Conservation (phyloP, 2,888 invertebrate genomes). For the Nipponacmea schrenckii region DNA sequence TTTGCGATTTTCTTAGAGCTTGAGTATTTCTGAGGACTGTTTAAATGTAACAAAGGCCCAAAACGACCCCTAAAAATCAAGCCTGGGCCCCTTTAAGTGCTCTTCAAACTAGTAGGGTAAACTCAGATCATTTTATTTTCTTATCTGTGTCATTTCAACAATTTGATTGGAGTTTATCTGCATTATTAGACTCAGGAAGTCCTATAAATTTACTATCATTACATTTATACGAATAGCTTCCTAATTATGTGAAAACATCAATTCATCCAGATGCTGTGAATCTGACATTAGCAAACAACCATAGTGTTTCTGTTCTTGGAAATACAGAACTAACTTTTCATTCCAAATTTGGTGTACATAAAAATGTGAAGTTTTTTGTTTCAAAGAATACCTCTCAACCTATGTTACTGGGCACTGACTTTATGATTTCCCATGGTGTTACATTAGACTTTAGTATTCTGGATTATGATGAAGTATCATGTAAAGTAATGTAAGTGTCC, state of each 20-base stretch:
- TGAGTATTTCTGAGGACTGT: too few species aligned
- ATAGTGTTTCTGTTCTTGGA: background rate
- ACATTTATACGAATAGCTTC: background rate
- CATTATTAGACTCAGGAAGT: background rate
- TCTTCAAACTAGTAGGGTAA: background rate
- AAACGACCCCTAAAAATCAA: too few species aligned
- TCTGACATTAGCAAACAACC: background rate
- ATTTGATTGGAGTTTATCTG: background rate
- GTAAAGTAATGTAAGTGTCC: background rate
- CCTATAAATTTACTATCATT: background rate
- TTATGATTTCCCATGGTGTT: background rate
- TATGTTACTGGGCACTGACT: background rate
- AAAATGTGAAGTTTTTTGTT: background rate
- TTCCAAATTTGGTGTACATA: background rate
- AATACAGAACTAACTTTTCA: background rate
- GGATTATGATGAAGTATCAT: background rate
- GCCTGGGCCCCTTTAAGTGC: too few species aligned
- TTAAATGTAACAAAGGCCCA: too few species aligned
- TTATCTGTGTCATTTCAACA: too few species aligned
- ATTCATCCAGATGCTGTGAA: background rate
- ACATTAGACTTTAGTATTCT: background rate
- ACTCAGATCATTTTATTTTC: too few species aligned
- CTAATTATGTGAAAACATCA: background rate
- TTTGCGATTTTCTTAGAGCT: too few species aligned
- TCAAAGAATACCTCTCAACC: background rate